Base-by-base conservation (phyloP, 2,888 invertebrate genomes). In the Agrochola lota region DNA sequence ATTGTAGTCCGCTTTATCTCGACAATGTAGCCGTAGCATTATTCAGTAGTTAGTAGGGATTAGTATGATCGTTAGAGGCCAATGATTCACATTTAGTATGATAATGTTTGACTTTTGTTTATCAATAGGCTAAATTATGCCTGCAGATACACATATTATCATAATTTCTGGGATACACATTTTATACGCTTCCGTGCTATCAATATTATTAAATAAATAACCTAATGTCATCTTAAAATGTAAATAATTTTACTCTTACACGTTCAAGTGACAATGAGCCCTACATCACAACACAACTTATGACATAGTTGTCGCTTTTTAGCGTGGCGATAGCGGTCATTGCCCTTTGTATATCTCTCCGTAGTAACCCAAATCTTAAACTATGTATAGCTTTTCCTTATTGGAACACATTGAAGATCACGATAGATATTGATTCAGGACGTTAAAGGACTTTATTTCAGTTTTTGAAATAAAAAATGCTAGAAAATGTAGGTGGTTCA, bases 261-360 rank as follows among this genome's bases (percentile, higher is more conserved):
- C 59, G 12, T 40, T 71, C 68, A 30, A 35, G 52, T 81, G 82
- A 85, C 85, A 85, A 74, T 78, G 83, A 73, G 67, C 62, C 12
- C 1, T 40, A 49, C 55, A 57, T 81, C 55, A 84, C 82, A 78
- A 57, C 57, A 6, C n/a, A 26, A 4, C 4, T 57, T 8, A 23
- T 55, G 3, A 23, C 23, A 55, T 23, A 23, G 23, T 55, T 23
- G 55, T 55, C 23, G 0, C 55, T 23, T 55, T 55, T 55, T 23
- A 55, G 9, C 9, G 0, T 23, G 4, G 9, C 23, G 0, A 23
- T 55, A 55, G 3, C 23, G 23, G 55, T 55, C 55, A 55, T 55
- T 55, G 23, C 9, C 9, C 55, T 55, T 23, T 55, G 3, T 23
- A 20, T 9, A 55, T 23, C 9, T 55, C 3, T 55, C 23, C 52